These are phyloP conservation scores for Thalassophryne amazonica DNA, from an alignment of 2,797 vertebrate species.

Conservation along the genomic window DNA sequence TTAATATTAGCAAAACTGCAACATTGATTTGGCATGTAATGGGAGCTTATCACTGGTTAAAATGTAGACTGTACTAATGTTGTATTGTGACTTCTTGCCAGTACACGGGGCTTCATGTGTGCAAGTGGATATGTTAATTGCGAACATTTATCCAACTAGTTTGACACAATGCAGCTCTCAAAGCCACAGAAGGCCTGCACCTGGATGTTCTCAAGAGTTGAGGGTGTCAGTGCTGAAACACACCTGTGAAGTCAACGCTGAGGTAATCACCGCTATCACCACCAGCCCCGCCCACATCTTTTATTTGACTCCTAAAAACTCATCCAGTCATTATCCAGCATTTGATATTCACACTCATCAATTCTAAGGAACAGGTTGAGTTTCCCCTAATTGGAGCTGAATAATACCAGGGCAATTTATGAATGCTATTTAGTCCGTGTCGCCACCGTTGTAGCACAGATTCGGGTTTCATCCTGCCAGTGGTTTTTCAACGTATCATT, in stretches of 20 bases:
- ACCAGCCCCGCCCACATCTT: slow-evolving; percentile 14
- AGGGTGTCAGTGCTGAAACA: slow-evolving; percentile 47
- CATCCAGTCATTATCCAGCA: slow-evolving; percentile 64
- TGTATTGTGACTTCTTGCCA: slow-evolving; percentile 43
- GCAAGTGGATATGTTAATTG: slow-evolving; percentile 66
- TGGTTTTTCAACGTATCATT: slow-evolving; percentile 74
- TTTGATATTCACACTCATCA: slow-evolving; percentile 61
- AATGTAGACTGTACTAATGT: slow-evolving; percentile 26
- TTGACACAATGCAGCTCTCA: slow-evolving; percentile 38
- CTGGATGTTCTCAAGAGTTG: slow-evolving; percentile 42
- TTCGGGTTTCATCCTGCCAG: slow-evolving; percentile 70
- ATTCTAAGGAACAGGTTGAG: slow-evolving; percentile 64
- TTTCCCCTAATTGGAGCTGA: slow-evolving; percentile 73
- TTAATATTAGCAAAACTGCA: slow-evolving; percentile 3
- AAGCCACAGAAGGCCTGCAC: slow-evolving; percentile 46
- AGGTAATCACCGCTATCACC: slow-evolving; percentile 49
- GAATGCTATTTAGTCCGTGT: slow-evolving; percentile 26
- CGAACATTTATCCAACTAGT: slow-evolving; percentile 46
- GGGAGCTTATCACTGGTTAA: slow-evolving; percentile 28
- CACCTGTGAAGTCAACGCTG: slow-evolving; percentile 37
- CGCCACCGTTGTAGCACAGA: slow-evolving; percentile 29
- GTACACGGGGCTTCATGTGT: slow-evolving; percentile 35
- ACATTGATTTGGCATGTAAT: slow-evolving; percentile 39
- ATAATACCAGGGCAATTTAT: slow-evolving; percentile 69
- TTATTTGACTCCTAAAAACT: slow-evolving; percentile 46